phyloP scores from a whole-genome alignment of 35 echinoderm and acorn worm species.

The Ophiothrix spiculata region DNA sequence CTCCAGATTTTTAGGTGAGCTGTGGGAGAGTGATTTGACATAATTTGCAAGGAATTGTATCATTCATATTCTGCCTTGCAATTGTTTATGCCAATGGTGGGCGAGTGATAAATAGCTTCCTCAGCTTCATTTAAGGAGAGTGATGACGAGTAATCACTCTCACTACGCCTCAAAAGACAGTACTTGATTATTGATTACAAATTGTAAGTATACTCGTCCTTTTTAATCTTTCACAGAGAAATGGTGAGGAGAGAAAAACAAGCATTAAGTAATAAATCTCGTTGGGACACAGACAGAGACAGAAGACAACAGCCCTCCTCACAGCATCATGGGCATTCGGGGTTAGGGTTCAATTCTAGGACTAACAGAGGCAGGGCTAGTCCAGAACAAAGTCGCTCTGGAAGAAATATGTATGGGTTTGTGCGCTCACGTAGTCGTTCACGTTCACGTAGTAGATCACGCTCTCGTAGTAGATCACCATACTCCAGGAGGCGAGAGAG shows the following conservation, averaged over 20 bases:
- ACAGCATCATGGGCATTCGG: neutral
- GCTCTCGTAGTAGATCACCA: slow-evolving; percentile 44
- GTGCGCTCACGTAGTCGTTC: slow-evolving; percentile 51
- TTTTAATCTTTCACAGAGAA: neutral
- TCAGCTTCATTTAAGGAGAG: too few species aligned
- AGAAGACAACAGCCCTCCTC: neutral
- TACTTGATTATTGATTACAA: too few species aligned
- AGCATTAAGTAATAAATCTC: neutral
- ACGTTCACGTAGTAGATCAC: slow-evolving; percentile 23
- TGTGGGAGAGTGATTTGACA: too few species aligned
- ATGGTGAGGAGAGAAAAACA: neutral
- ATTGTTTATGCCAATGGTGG: too few species aligned
- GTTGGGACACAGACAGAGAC: neutral
- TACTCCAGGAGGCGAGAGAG: slow-evolving; percentile 41
- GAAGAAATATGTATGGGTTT: slow-evolving; percentile 57
- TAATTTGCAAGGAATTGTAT: too few species aligned
- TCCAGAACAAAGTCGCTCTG: slow-evolving; percentile 25
- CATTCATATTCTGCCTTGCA: too few species aligned
- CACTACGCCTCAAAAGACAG: too few species aligned
- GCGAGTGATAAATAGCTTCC: too few species aligned
- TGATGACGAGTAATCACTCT: too few species aligned
- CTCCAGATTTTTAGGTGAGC: too few species aligned
- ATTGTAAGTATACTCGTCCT: too few species aligned
- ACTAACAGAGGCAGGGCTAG: neutral
- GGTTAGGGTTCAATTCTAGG: slow-evolving; percentile 1